These are phyloP conservation scores for Lucinisca nassula DNA, from an alignment of 2,888 invertebrate genomes.

Conservation along the genomic window DNA sequence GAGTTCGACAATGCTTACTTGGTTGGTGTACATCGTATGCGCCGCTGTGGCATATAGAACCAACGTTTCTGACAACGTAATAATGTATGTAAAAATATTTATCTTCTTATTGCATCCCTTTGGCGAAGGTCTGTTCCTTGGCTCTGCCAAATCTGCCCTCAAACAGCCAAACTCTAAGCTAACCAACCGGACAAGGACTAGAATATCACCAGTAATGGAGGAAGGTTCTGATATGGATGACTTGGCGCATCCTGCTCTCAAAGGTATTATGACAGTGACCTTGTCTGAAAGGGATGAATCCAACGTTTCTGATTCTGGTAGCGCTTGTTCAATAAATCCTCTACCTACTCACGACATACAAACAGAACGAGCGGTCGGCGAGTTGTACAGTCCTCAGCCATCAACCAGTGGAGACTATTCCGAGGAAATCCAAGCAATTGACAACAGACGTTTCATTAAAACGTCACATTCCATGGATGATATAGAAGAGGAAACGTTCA, in stretches of 20 bases:
- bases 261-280: background rate
- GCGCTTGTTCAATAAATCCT: background rate
- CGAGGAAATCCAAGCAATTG: too few relatives aligned
- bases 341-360: too few relatives aligned
- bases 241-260: background rate
- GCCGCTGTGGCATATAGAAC: constrained; percentile 7
- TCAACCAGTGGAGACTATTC: background rate
- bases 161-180: background rate
- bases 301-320: background rate
- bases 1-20: constrained; percentile 12
- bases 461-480: background rate
- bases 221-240: background rate
- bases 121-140: constrained; percentile 53
- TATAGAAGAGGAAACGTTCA: background rate
- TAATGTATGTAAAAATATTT: constrained; percentile 46
- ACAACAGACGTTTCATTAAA: background rate
- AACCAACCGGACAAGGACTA: background rate
- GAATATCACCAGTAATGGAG: background rate
- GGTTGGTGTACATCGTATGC: constrained; percentile 36
- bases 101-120: constrained; percentile 47
- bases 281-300: background rate
- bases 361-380: background rate
- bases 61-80: constrained; percentile 1
- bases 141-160: background rate
- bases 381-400: background rate